A percentile compares a stretch with the other conserved stretches of the same genome.
Evolutionary conservation across 2,113 vertebrate species (phyloP).

Genomic region (Eclectus roratus): DNA sequence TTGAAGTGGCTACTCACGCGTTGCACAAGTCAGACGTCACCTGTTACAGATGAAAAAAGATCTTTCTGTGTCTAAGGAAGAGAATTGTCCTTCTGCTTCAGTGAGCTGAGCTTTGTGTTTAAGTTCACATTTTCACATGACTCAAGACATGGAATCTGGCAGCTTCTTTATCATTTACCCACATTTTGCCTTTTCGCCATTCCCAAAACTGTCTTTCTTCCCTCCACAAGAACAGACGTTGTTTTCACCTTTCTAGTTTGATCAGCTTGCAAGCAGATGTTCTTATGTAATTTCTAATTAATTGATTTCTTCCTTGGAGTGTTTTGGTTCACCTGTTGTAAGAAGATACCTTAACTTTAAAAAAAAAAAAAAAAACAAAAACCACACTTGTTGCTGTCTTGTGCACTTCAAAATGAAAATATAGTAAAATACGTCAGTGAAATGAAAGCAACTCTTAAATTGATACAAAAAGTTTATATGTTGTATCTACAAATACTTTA

Average conservation of each 20-base stretch:
- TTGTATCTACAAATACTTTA: background rate
- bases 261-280: constrained; percentile 64
- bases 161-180: constrained; percentile 32
- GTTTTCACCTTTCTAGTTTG: constrained; percentile 64
- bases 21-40: background rate
- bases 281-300: constrained; percentile 67
- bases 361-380: background rate
- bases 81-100: constrained; percentile 17
- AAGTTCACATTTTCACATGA: constrained; percentile 13
- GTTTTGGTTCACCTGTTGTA: constrained; percentile 60
- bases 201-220: constrained; percentile 26
- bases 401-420: background rate
- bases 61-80: constrained; percentile 5
- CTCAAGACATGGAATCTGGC: background rate
- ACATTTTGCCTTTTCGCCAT: constrained; percentile 15
- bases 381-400: background rate
- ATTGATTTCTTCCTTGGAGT: constrained; percentile 65
- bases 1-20: background rate
- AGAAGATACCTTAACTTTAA: constrained; percentile 40
- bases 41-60: constrained; percentile 2
- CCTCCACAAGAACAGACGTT: constrained; percentile 13
- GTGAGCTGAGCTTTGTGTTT: constrained; percentile 11
- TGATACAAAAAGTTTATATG: background rate
- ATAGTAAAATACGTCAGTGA: background rate
- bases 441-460: background rate